phyloP scores from a whole-genome alignment of 1,140 invertebrate genomes.

The Hestina assimilis region DNA sequence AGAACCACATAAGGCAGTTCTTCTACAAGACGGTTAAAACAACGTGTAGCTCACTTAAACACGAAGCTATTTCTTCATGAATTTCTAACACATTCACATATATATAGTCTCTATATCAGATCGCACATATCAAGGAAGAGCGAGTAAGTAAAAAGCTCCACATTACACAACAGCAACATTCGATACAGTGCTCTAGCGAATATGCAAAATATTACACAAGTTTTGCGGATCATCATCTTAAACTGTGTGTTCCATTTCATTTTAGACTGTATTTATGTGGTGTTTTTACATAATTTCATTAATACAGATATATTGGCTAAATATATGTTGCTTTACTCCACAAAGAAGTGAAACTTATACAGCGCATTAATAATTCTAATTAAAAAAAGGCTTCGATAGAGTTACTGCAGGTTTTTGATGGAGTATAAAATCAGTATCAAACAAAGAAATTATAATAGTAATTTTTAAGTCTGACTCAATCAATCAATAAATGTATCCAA shows the following conservation, averaged over 20 bases:
- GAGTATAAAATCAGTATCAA: no score
- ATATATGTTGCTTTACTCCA: no score
- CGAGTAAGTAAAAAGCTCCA: not conserved
- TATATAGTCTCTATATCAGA: not conserved
- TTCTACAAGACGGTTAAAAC: not conserved
- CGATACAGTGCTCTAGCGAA: not conserved
- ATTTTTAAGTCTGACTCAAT: no score
- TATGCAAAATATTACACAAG: conserved; percentile 12
- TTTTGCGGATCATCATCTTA: conserved; percentile 3
- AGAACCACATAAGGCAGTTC: no score
- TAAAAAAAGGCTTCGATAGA: no score
- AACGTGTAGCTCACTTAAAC: not conserved
- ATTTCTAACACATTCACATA: not conserved
- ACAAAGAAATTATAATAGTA: no score
- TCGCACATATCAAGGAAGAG: conserved; percentile 9
- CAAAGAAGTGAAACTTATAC: no score
- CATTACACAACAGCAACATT: conserved; percentile 16
- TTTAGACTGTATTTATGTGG: conserved; percentile 2
- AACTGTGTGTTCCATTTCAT: not conserved
- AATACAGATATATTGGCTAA: no score
- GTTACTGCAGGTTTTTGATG: no score
- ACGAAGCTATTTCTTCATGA: not conserved
- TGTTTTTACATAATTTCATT: no score
- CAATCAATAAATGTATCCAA: no score
- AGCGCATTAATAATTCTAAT: no score